These are phyloP conservation scores for Cephus pygmeus DNA, from an alignment of 2,888 invertebrate species.

Conservation along the genomic window DNA sequence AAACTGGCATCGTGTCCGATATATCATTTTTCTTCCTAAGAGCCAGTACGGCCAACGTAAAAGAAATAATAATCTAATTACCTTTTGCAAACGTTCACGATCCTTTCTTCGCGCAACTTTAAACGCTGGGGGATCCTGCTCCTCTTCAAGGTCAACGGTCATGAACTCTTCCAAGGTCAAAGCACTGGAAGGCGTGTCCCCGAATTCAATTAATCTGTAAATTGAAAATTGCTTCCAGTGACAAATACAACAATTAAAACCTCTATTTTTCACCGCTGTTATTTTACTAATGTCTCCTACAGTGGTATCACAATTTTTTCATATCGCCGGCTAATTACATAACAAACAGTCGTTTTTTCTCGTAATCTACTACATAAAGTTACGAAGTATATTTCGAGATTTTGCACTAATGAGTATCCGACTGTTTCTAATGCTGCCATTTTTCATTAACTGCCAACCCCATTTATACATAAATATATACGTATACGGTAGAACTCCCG, in stretches of 20 bases:
- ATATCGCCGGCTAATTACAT: too few relatives aligned
- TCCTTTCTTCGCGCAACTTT: constrained; percentile 91
- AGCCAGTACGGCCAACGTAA: constrained; percentile 22
- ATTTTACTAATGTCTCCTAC: too few relatives aligned
- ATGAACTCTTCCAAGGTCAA: constrained; percentile 97
- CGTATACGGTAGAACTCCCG: not conserved
- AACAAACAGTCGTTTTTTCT: too few relatives aligned
- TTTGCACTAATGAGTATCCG: too few relatives aligned
- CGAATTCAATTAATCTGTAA: constrained; percentile 87
- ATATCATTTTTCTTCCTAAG: too few relatives aligned
- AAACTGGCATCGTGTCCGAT: too few relatives aligned
- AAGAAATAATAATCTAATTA: constrained; percentile 52
- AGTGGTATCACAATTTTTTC: too few relatives aligned
- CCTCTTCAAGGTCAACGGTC: constrained; percentile 95
- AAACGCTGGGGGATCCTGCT: constrained; percentile 96
- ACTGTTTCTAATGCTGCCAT: too few relatives aligned
- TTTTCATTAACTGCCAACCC: too few relatives aligned
- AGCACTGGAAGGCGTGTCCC: constrained; percentile 94
- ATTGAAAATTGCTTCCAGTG: not conserved
- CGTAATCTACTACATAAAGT: too few relatives aligned
- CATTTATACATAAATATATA: not conserved
- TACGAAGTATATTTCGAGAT: too few relatives aligned
- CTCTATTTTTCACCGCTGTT: too few relatives aligned
- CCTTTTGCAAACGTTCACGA: constrained; percentile 84
- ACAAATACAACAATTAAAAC: not conserved